A percentile compares a stretch with the other conserved stretches of the same genome.
phyloP scores from a whole-genome alignment of 2,797 vertebrate genomes.

The Rhinatrema bivittatum region DNA sequence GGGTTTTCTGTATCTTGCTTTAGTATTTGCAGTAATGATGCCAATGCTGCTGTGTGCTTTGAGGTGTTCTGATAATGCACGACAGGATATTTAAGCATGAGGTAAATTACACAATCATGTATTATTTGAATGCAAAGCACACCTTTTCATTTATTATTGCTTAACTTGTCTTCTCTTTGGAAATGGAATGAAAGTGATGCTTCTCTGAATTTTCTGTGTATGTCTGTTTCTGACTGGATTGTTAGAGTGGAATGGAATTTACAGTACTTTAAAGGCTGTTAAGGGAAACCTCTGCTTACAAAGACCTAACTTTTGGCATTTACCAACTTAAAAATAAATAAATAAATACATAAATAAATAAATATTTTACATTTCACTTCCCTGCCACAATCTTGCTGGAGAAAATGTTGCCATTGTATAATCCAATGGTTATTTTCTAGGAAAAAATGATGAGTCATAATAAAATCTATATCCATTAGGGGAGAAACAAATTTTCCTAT shows the following conservation, averaged over 20 bases:
- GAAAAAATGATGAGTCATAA: conserved; percentile 24
- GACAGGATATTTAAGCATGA: conserved; percentile 9
- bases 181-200: too few relatives aligned
- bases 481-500: conserved; percentile 16
- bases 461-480: conserved; percentile 14
- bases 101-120: conserved; percentile 13
- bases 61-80: conserved; percentile 15
- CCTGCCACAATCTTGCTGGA: conserved; percentile 23
- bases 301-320: too few relatives aligned
- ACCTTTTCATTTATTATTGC: conserved; percentile 19
- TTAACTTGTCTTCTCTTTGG: conserved; percentile 14
- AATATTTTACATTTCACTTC: conserved; percentile 17
- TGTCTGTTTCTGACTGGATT: conserved; percentile 5
- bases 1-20: conserved; percentile 9
- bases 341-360: too few relatives aligned
- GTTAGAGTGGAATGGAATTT: conserved; percentile 3
- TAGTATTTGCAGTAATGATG: conserved; percentile 22
- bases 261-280: too few relatives aligned
- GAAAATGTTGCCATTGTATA: conserved; percentile 16
- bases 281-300: too few relatives aligned
- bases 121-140: too few relatives aligned
- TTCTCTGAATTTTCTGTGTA: too few relatives aligned
- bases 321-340: too few relatives aligned
- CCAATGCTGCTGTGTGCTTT: conserved; percentile 12
- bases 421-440: conserved; percentile 18